Evolutionary conservation across 2,797 vertebrate species (phyloP).

Genomic region (Melanogrammus aeglefinus): DNA sequence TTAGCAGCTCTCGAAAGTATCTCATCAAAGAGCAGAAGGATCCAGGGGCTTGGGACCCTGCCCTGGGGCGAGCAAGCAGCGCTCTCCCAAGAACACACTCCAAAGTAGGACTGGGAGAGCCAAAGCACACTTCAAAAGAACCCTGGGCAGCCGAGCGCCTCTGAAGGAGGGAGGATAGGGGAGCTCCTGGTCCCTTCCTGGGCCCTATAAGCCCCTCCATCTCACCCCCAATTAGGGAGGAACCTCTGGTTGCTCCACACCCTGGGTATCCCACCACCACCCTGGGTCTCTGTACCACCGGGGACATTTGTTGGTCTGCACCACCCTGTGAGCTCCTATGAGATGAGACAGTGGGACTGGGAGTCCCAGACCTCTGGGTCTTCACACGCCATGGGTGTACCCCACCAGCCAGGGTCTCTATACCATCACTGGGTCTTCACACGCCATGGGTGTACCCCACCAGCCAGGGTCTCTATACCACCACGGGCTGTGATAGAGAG

Average conservation of each 20-base stretch:
- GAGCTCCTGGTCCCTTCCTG: slow-evolving; percentile 64
- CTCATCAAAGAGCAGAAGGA: slow-evolving; percentile 67
- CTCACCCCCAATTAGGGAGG: slow-evolving; percentile 80
- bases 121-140: slow-evolving; percentile 84
- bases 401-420: slow-evolving; percentile 3
- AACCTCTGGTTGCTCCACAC: slow-evolving; percentile 73
- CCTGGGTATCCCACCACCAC: background rate
- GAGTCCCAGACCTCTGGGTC: slow-evolving; percentile 14
- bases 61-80: slow-evolving; percentile 79
- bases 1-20: slow-evolving; percentile 70
- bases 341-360: too few species aligned
- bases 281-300: background rate
- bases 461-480: too few species aligned
- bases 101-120: slow-evolving; percentile 78
- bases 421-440: too few species aligned
- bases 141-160: slow-evolving; percentile 75
- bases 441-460: too few species aligned
- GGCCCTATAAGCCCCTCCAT: slow-evolving; percentile 71
- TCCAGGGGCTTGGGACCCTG: slow-evolving; percentile 72
- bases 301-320: background rate
- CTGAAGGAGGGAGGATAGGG: slow-evolving; percentile 76
- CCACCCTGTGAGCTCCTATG: slow-evolving; percentile 33
- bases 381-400: slow-evolving; percentile 8
- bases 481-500: too few species aligned
- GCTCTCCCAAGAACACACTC: slow-evolving; percentile 84